A percentile compares a stretch with the other conserved stretches of the same genome.
phyloP scores from a whole-genome alignment of 37 sponge, comb jelly and placozoan genomes.

The Chondrilla cf. caribensis region DNA sequence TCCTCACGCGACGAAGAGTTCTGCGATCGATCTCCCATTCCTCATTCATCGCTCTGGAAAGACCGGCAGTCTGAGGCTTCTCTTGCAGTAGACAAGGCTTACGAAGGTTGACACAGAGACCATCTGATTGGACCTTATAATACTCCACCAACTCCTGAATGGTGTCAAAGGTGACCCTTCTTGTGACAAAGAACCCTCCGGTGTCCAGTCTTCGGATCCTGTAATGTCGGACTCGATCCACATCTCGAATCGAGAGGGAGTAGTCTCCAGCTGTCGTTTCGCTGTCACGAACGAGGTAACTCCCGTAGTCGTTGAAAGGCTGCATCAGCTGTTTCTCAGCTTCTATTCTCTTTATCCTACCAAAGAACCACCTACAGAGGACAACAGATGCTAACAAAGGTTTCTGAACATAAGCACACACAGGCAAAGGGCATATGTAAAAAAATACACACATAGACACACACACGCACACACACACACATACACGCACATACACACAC shows the following conservation, averaged over 20 bases:
- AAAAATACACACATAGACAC: too few species aligned
- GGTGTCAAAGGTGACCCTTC: slow-evolving; percentile 65
- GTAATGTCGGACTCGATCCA: slow-evolving; percentile 85
- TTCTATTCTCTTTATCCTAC: slow-evolving; percentile 87
- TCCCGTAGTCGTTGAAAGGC: slow-evolving; percentile 62
- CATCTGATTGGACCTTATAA: slow-evolving; percentile 79
- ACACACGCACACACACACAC: neutral
- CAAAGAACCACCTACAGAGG: slow-evolving; percentile 90
- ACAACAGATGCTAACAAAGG: neutral
- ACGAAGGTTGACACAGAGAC: slow-evolving; percentile 64
- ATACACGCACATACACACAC: neutral
- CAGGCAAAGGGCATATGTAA: too few species aligned
- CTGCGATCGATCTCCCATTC: slow-evolving; percentile 92
- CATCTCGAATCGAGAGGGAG: slow-evolving; percentile 86
- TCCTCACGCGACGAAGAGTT: slow-evolving; percentile 54
- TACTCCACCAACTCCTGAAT: slow-evolving; percentile 77
- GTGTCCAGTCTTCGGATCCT: slow-evolving; percentile 79
- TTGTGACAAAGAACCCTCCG: slow-evolving; percentile 83
- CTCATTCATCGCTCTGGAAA: slow-evolving; percentile 78
- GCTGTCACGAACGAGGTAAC: slow-evolving; percentile 93
- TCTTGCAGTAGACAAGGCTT: slow-evolving; percentile 71
- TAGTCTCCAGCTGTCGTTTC: slow-evolving; percentile 94
- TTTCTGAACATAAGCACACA: neutral
- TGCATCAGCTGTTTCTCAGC: slow-evolving; percentile 92
- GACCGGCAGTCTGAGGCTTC: slow-evolving; percentile 89